Base-by-base conservation (phyloP, 2,888 invertebrate genomes). In the Thera obeliscata region DNA sequence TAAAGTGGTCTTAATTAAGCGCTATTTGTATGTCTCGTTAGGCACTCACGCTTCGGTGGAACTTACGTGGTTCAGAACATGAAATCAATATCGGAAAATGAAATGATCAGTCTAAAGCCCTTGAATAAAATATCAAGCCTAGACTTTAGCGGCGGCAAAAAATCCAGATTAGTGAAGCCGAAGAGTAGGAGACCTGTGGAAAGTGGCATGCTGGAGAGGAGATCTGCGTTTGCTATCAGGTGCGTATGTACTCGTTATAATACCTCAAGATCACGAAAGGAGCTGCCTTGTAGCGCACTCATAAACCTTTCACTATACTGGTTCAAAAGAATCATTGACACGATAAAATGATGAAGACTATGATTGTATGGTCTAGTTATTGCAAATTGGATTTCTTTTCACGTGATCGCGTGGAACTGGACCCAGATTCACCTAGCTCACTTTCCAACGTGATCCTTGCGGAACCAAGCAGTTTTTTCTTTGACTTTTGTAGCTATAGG, bases 21-120 rank as follows among this genome's bases (percentile, higher is more conserved):
- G 22, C 41, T 12, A 9, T 35, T 54, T 9, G 12, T 56, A 36
- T 61, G 56, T 64, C 35, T 61, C n/a, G 76, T 81, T 69, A 97
- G 98, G 78, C 98, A 98, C 90, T 98, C 98, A 0, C 95, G 97
- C 72, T 99, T 99, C 86, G 98, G 98, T 46, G 99, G 99, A 61
- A 98, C 98, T 7, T 99, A 96, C 91, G 96, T 97, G 0, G 95
- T 99, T 22, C 96, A 97, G 86, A 98, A 99, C 85, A 96, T 99
- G 95, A 98, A 98, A 89, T 98, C 99, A 35, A 96, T 99, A 82
- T 97, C 97, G 75, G 97, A 98, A 74, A 96, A 97, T 80, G 97
- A 98, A 81, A 92, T 98, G 69, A 97, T 99, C 78, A 97, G 96
- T 83, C 97, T 98, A 86, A 98, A 98, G 86, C 96, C 98, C 2